Evolutionary conservation across 2,113 vertebrate species (phyloP).

Genomic region (Malurus cyaneus): DNA sequence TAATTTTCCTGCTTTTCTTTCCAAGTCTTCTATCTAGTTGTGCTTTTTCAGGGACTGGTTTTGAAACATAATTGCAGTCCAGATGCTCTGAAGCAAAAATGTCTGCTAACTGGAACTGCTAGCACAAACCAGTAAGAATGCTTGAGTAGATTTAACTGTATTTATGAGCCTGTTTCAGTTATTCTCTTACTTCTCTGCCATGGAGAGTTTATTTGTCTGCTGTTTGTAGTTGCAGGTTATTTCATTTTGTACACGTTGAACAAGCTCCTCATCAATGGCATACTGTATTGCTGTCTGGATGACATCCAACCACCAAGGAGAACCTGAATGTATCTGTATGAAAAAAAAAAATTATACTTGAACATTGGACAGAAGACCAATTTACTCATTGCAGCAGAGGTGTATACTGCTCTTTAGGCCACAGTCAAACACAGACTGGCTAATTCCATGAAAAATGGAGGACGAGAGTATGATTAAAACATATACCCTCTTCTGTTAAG

Average conservation of each 20-base stretch:
- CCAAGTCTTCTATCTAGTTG: background rate
- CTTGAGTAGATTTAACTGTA: background rate
- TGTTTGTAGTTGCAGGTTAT: constrained; percentile 92
- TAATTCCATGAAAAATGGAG: background rate
- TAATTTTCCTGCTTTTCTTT: background rate
- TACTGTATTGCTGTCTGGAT: constrained; percentile 85
- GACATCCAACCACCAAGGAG: constrained; percentile 96
- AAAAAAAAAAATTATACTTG: background rate
- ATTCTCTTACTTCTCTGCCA: constrained; percentile 93
- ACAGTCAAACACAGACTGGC: background rate
- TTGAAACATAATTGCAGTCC: background rate
- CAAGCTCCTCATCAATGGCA: constrained; percentile 89
- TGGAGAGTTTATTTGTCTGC: constrained; percentile 86
- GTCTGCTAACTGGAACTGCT: background rate
- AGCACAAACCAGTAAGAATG: background rate
- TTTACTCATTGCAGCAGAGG: background rate
- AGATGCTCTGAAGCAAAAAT: background rate
- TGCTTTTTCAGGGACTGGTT: background rate
- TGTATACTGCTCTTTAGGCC: background rate
- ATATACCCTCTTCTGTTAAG: background rate
- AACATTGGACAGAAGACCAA: background rate
- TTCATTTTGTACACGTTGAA: constrained; percentile 91
- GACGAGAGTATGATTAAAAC: background rate
- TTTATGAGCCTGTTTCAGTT: background rate
- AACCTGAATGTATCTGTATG: constrained; percentile 71